phyloP scores from a whole-genome alignment of 2,888 invertebrate species.

The Rotaria socialis region DNA sequence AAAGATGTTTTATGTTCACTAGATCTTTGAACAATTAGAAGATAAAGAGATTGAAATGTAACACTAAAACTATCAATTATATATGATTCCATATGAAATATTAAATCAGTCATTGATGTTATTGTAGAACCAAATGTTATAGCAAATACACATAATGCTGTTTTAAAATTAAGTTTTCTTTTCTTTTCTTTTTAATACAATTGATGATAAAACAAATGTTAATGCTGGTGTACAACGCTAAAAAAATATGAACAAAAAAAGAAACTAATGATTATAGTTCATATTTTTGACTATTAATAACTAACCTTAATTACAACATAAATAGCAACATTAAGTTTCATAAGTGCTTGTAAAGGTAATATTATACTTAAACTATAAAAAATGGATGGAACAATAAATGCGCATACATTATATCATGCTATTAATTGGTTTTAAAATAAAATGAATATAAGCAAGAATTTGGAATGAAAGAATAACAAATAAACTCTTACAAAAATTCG shows the following conservation, averaged over 20 bases:
- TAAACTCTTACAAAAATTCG: not conserved
- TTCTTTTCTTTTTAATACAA: not conserved
- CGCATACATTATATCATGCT: not conserved
- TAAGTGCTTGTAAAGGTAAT: not conserved
- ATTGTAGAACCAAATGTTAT: not conserved
- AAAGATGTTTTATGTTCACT: not conserved
- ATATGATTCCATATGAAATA: not conserved
- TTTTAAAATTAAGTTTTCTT: not conserved
- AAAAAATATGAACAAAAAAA: not conserved
- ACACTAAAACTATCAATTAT: not conserved
- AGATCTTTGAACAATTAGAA: not conserved
- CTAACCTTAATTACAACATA: constrained; percentile 4
- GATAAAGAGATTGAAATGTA: not conserved
- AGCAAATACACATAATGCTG: not conserved
- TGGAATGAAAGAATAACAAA: not conserved
- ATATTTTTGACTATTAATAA: too few species aligned
- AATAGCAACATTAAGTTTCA: constrained; percentile 6
- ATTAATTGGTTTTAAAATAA: not conserved
- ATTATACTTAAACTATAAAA: not conserved
- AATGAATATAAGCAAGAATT: not conserved
- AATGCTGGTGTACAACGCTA: not conserved
- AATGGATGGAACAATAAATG: not conserved
- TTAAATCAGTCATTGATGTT: not conserved
- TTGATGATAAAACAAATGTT: not conserved
- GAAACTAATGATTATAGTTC: not conserved